These are phyloP conservation scores for Neoaliturus tenellus DNA, from an alignment of 2,888 invertebrate genomes.

Conservation along the genomic window DNA sequence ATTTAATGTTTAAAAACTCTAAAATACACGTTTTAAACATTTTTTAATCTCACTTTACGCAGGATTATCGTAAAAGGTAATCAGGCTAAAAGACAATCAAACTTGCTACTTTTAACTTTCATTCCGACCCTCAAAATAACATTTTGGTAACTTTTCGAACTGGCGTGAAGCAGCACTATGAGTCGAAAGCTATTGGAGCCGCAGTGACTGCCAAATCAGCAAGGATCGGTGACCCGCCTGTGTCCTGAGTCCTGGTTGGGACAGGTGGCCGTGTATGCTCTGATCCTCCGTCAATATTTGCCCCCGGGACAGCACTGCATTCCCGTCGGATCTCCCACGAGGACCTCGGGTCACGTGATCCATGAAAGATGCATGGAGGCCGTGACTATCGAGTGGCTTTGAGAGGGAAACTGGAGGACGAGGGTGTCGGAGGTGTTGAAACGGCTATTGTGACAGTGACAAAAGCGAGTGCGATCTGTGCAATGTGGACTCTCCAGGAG, in stretches of 20 bases:
- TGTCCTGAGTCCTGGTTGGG: not conserved
- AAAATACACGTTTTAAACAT: no score
- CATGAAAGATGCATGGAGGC: constrained; percentile 28
- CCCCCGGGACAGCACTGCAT: constrained; percentile 33
- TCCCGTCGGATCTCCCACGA: constrained; percentile 36
- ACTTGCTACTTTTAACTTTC: no score
- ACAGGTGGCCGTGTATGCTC: constrained; percentile 21
- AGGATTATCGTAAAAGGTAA: no score
- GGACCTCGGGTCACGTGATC: constrained; percentile 11
- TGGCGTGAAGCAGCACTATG: not conserved
- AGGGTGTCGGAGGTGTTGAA: constrained; percentile 11
- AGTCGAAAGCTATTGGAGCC: not conserved
- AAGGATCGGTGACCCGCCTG: not conserved
- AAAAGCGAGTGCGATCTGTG: no score
- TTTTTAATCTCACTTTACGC: no score
- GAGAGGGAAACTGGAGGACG: not conserved
- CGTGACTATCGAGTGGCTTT: constrained; percentile 14
- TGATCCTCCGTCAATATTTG: constrained; percentile 41
- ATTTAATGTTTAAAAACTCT: no score
- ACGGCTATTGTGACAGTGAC: not conserved
- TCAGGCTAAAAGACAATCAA: no score
- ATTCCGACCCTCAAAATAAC: no score
- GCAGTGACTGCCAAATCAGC: constrained; percentile 11
- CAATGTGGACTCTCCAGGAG: no score
- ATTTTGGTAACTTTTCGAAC: no score